Percentiles rank a stretch among this genome's conserved stretches.
Conservation (phyloP, 2,797 vertebrate genomes). For the Pseudocheirus occidentalis region DNA sequence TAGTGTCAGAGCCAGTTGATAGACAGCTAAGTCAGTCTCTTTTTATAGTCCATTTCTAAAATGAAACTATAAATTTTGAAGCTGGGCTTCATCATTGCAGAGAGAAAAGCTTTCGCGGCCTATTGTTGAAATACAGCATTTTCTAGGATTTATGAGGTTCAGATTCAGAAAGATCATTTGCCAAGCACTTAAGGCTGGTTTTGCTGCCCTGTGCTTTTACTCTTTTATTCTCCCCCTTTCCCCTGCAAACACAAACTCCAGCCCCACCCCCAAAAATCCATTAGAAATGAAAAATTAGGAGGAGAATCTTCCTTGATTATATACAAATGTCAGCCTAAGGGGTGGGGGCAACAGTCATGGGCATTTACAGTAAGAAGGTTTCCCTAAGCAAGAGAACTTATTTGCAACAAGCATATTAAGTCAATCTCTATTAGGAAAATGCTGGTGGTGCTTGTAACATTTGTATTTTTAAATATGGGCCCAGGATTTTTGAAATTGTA, state of each 20-base stretch:
- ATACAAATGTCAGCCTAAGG: conserved; percentile 81
- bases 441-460: conserved; percentile 24
- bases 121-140: conserved; percentile 87
- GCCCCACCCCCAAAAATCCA: conserved; percentile 70
- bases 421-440: conserved; percentile 66
- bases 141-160: conserved; percentile 88
- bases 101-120: conserved; percentile 85
- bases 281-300: conserved; percentile 87
- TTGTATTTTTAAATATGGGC: background rate
- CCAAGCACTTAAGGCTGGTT: conserved; percentile 88
- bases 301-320: conserved; percentile 82
- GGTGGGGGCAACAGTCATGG: conserved; percentile 71
- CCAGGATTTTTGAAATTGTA: conserved; percentile 62
- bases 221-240: conserved; percentile 62
- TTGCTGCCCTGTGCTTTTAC: conserved; percentile 84
- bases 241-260: conserved; percentile 73
- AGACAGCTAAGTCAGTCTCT: conserved; percentile 86
- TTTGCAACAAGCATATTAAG: conserved; percentile 50
- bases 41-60: conserved; percentile 88
- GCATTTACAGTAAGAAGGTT: conserved; percentile 55
- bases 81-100: conserved; percentile 84
- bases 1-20: conserved; percentile 83
- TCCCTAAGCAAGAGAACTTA: conserved; percentile 39
- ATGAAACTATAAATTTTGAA: conserved; percentile 89
- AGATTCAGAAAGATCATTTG: conserved; percentile 89